Conservation (phyloP, 2,113 vertebrate genomes). For the Corapipo altera region DNA sequence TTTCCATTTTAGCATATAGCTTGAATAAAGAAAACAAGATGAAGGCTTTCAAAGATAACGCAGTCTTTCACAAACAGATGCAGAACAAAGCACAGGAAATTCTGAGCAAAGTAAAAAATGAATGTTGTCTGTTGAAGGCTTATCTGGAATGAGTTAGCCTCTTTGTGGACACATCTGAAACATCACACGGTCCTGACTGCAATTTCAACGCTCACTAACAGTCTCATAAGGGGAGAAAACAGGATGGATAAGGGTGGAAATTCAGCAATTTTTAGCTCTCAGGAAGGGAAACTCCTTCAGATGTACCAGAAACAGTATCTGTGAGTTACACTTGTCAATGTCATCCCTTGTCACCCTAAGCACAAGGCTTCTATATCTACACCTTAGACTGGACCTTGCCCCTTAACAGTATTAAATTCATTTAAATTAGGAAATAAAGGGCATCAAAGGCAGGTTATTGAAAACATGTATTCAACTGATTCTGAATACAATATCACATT, state of each 20-base stretch:
- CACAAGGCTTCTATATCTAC: background rate
- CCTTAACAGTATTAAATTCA: background rate
- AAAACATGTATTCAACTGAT: background rate
- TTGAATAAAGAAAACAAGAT: constrained; percentile 56
- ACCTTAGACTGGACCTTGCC: background rate
- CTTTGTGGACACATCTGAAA: constrained; percentile 50
- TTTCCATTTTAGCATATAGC: constrained; percentile 11
- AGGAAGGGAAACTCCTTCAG: background rate
- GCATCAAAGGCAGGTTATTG: background rate
- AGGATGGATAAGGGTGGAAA: background rate
- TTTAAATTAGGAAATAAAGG: background rate
- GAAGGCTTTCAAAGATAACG: constrained; percentile 44
- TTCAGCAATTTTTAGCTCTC: background rate
- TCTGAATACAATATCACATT: background rate
- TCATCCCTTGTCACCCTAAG: background rate
- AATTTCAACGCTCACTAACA: background rate
- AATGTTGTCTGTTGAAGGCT: constrained; percentile 31
- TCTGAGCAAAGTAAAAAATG: constrained; percentile 56
- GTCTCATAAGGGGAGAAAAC: background rate
- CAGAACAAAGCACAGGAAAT: constrained; percentile 69
- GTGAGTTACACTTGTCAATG: background rate
- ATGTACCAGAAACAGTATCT: background rate
- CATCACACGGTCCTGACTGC: background rate
- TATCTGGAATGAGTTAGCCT: constrained; percentile 60
- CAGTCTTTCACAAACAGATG: constrained; percentile 45